A percentile compares a stretch with the other conserved stretches of the same genome.
Evolutionary conservation across 2,113 vertebrate genomes (phyloP).

Genomic region (Neotoma lepida): DNA sequence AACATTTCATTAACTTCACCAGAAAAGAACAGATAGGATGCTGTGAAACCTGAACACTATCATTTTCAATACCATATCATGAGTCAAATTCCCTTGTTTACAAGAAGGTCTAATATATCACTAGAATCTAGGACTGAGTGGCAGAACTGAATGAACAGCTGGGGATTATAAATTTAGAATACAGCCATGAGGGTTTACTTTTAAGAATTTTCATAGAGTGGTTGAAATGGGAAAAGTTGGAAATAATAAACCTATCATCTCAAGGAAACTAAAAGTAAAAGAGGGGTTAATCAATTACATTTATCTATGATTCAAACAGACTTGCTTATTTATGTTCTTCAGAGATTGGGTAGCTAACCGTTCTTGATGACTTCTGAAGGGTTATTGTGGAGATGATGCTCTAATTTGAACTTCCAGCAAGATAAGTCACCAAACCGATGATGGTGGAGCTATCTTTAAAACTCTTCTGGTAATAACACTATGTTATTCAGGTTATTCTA

Average conservation of each 20-base stretch:
- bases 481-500: neutral
- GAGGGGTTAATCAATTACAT: neutral
- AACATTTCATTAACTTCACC: neutral
- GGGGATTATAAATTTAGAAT: neutral
- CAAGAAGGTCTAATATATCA: neutral
- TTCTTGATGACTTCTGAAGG: neutral
- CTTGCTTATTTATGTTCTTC: neutral
- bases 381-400: neutral
- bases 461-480: neutral
- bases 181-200: neutral
- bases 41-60: conserved; percentile 17
- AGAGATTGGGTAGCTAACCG: neutral
- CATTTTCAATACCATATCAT: neutral
- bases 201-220: neutral
- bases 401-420: neutral
- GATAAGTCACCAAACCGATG: neutral
- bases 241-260: neutral
- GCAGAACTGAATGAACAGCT: neutral
- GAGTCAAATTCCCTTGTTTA: neutral
- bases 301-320: neutral
- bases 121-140: neutral
- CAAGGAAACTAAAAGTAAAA: neutral
- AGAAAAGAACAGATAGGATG: neutral
- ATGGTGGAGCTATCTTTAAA: neutral
- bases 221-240: neutral